Evolutionary conservation across 2,888 invertebrate species (phyloP).

Genomic region (Augochlorella aurata): DNA sequence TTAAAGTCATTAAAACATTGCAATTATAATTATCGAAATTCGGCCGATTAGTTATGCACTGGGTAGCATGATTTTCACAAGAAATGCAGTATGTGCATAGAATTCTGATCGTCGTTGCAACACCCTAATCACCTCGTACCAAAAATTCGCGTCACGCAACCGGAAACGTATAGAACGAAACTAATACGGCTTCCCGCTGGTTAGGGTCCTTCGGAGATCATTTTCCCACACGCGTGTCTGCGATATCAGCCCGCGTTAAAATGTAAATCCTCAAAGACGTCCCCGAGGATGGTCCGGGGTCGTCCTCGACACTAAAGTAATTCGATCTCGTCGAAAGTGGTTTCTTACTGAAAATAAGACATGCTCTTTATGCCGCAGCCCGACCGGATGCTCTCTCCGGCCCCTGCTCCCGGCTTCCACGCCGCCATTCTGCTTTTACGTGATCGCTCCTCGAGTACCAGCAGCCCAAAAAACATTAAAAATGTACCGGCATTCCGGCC

Average conservation of each 20-base stretch:
- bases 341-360: constrained; percentile 52
- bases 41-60: too few relatives aligned
- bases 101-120: too few relatives aligned
- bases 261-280: constrained; percentile 43
- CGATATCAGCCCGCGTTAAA: constrained; percentile 31
- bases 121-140: too few relatives aligned
- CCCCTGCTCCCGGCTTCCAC: not conserved
- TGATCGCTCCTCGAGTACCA: constrained; percentile 32
- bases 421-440: constrained; percentile 43
- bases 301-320: constrained; percentile 39
- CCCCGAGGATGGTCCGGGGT: not conserved
- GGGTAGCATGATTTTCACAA: too few relatives aligned
- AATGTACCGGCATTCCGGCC: constrained; percentile 41
- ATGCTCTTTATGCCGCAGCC: constrained; percentile 41
- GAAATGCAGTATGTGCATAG: too few relatives aligned
- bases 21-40: too few relatives aligned
- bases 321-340: constrained; percentile 50
- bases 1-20: too few relatives aligned
- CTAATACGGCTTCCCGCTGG: not conserved
- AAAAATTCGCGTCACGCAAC: too few relatives aligned
- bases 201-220: not conserved
- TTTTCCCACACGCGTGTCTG: not conserved
- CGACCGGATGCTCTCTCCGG: constrained; percentile 25
- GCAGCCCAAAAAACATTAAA: constrained; percentile 42
- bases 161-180: not conserved